phyloP scores from a whole-genome alignment of 2,113 vertebrate species.

The Spermophilus dauricus region DNA sequence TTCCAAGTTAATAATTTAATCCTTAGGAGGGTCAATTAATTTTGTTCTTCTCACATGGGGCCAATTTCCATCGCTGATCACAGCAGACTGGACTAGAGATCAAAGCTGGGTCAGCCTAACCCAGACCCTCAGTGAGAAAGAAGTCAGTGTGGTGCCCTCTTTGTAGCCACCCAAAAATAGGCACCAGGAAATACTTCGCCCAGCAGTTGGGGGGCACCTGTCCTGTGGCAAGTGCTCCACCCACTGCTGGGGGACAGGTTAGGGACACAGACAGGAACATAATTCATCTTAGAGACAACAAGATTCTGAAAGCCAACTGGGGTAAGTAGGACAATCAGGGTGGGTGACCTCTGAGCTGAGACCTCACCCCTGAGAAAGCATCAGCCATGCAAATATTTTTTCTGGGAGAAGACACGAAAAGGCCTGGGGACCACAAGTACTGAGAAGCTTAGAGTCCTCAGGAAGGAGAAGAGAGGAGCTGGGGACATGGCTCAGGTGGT shows the following conservation, averaged over 20 bases:
- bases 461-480: background rate
- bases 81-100: background rate
- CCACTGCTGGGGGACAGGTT: background rate
- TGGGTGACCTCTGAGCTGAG: background rate
- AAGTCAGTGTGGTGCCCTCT: background rate
- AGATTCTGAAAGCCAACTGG: background rate
- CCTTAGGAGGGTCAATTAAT: conserved; percentile 10
- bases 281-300: background rate
- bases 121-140: background rate
- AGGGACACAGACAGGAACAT: background rate
- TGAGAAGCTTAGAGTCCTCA: background rate
- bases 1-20: conserved; percentile 19
- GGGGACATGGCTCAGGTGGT: too few species aligned
- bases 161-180: background rate
- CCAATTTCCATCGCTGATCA: background rate
- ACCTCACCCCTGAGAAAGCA: background rate
- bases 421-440: background rate
- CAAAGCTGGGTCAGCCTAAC: background rate
- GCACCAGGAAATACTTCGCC: background rate
- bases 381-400: background rate
- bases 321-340: background rate
- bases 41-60: background rate
- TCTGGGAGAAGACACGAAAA: background rate
- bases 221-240: background rate
- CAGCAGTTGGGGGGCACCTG: background rate